Evolutionary conservation across 2,888 invertebrate genomes (phyloP), one percentile per base, ranked within the genome.

Genomic region (Nasonovia ribisnigri): DNA sequence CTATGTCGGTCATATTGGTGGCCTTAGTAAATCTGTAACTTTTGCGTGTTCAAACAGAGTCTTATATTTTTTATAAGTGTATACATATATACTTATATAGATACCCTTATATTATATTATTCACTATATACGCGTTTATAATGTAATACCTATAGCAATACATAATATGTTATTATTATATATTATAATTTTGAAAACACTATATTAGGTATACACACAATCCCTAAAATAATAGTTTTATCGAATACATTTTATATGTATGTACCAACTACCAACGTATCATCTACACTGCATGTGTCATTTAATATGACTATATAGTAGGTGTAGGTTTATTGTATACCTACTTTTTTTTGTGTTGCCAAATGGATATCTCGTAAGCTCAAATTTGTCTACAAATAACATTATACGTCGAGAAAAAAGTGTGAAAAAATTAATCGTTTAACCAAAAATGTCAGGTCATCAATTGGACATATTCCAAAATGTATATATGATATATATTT

Each of bases 391-490:
- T 42, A 29, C 36, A 54, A 84, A 91, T 91, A 84, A 91, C 42
- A 36, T 77, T 8, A 20, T 36, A 36, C 42, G 42, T 36, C 26
- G 24, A 42, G 91, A 29, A 77, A 84, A 90, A 91, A 26, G 43
- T 43, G 54, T 84, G 54, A 84, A 46, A 57, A 42, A 84, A 91
- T 54, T 42, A 43, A 91, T 91, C 54, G 54, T 84, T 91, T 84
- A 10, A 84, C 43, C 26, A 84, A 84, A 91, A 42, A 86, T 43
- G 57, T 57, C 91, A 57, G 57, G 24, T 91, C 91, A 36, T 91
- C 24, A 43, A 48, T 67, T 92, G 92, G 92, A 60, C 6, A 20
- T 10, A 20, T 48, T 87, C 92, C 92, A 92, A 92, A 92, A 92
- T 36, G 48, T n/a, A 16, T 77, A 92, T 91, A 10, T 46, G 26